Base-by-base conservation (phyloP, 1,140 invertebrate genomes). In the Neuroterus valhalla region DNA sequence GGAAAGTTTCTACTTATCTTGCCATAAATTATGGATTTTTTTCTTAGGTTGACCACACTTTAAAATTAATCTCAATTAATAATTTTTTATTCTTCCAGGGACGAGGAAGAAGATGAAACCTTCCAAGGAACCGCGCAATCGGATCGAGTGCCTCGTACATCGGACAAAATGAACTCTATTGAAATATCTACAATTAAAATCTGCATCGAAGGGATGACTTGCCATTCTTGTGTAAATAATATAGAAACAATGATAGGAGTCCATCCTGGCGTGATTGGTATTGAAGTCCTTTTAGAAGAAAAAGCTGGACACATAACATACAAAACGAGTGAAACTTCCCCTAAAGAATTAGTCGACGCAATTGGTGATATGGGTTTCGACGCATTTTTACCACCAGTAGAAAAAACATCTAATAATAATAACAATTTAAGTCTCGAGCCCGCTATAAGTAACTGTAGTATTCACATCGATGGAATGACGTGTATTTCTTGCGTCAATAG, bases 401-500 rank as follows among this genome's bases (percentile, higher is more conserved):
- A 74, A 68, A 74, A 75, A 62, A 43, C 12, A 15, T 66, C 52
- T 43, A 14, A 31, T 31, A 52, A 38, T 19, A 15, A 62, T 48
- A 15, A 62, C 43, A 3, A 38, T 38, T 26, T 68, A 73, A 76
- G 71, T 68, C 71, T 76, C 79, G 89, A 93, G 79, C 95, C 95
- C 72, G 23, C 68, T 23, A 48, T 69, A 19, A 85, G 75, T 45
- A 83, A 73, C 15, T 89, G 88, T 66, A 82, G 72, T 42, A 91
- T 96, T 70, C 88, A 91, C 14, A 92, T 96, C 10, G 89, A 92
- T 48, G 96, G 96, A 68, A 96, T 97, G 95, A 96, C 95, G 0
- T 97, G 96, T 76, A 92, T 94, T 80, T 95, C 94, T 48, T 97
- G 96, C 81, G 95, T 96, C 31, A 93, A 93, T 72, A 95, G 92